A percentile compares a stretch with the other conserved stretches of the same genome.
phyloP scores from a whole-genome alignment of 2,888 invertebrate species.

The Hemistola chrysoprasaria region DNA sequence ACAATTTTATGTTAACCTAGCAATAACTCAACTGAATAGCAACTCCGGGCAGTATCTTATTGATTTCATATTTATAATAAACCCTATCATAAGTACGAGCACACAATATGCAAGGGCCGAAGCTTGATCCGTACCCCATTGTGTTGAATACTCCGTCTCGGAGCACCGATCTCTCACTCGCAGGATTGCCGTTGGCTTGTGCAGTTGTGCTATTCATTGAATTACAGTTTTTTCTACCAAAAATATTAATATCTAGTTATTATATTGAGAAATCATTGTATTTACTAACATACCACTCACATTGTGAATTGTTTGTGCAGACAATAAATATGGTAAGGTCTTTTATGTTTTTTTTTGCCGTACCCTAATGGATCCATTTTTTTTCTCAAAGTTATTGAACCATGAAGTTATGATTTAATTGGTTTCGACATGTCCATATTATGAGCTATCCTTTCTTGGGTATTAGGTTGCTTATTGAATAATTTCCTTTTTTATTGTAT shows the following conservation, averaged over 20 bases:
- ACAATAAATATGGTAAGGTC: conserved; percentile 79
- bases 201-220: conserved; percentile 61
- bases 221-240: conserved; percentile 48
- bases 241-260: conserved; percentile 50
- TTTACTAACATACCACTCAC: conserved; percentile 52
- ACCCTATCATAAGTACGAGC: conserved; percentile 56
- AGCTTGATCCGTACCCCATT: conserved; percentile 64
- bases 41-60: conserved; percentile 39
- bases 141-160: conserved; percentile 56
- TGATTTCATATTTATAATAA: conserved; percentile 61
- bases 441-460: conserved; percentile 46
- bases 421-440: conserved; percentile 76
- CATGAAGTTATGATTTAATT: conserved; percentile 78
- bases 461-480: conserved; percentile 26
- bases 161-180: conserved; percentile 64
- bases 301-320: conserved; percentile 64
- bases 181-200: conserved; percentile 54
- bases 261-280: conserved; percentile 56
- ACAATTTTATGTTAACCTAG: no score
- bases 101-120: conserved; percentile 51
- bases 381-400: conserved; percentile 61
- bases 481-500: conserved; percentile 26
- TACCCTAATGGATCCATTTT: conserved; percentile 48
- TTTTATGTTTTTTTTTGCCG: conserved; percentile 61
- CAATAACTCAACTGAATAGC: conserved; percentile 1